Base-by-base conservation (phyloP, 2,797 vertebrate genomes). In the Muraenolepis orangiensis region DNA sequence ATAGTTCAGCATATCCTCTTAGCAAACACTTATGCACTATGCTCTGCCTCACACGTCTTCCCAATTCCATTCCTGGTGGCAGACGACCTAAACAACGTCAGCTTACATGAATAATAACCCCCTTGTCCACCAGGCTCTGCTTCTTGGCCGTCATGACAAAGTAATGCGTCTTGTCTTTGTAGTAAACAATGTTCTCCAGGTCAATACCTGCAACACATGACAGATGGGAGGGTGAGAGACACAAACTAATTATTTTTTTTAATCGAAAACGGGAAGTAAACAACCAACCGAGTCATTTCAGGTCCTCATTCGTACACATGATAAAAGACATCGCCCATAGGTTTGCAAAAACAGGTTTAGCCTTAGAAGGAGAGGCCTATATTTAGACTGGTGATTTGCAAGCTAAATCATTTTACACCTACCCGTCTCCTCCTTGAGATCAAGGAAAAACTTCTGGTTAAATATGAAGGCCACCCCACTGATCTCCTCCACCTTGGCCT, bases 101-200 rank as follows among this genome's bases (percentile, higher is more conserved):
- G 91, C 97, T 66, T 91, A 99, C 98, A 1, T 96, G 93, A 38
- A 98, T 93, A 87, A 99, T 95, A 76, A 99, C 98, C 64, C 96
- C 96, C 87, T 99, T 99, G 83, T 99, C 97, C 82, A 99, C 90
- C 79, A 99, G 94, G 81, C 96, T 97, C 89, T 99, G 98, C 73
- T 99, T 99, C 92, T 99, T 99, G 72, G 98, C 98, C 0, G 98
- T 99, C 98, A 99, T 99, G 78, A 99, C 98, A 87, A 99, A 99
- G 88, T 99, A 99, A 87, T 99, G 98, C 0, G 98, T 99, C 88
- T 95, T 96, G 87, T 99, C 98, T 86, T 93, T 99, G 80, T 99
- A 99, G 90, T 99, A 99, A 75, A 99, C 98, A 72, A 99, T 99
- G 92, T 99, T 99, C 91, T 99, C 98, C 72, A 99, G 91, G 84